Evolutionary conservation across 2,113 vertebrate genomes (phyloP).

Genomic region (Leptobrachium leishanense): DNA sequence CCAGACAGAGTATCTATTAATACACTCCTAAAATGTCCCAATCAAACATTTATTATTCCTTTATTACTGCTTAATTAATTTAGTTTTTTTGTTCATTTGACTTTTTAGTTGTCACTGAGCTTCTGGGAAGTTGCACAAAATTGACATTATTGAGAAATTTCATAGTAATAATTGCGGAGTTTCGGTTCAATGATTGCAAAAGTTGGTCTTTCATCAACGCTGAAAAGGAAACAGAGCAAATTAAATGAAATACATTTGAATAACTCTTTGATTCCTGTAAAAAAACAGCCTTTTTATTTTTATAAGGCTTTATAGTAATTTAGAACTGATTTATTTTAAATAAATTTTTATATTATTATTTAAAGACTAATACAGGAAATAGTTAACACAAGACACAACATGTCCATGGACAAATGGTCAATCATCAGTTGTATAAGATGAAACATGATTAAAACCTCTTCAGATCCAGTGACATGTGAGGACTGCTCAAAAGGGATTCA

Average conservation of each 20-base stretch:
- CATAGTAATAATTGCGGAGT: slow-evolving; percentile 90
- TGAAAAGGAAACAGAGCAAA: slow-evolving; percentile 54
- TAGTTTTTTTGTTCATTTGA: neutral
- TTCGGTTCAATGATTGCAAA: slow-evolving; percentile 80
- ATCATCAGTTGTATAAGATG: too few species aligned
- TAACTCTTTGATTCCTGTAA: too few species aligned
- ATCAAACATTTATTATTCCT: neutral
- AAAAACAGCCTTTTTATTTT: too few species aligned
- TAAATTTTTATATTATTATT: too few species aligned
- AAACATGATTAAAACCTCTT: too few species aligned
- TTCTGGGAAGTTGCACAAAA: neutral
- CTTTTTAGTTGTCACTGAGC: neutral
- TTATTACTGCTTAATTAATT: neutral
- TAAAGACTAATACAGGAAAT: too few species aligned
- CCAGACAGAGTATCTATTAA: neutral
- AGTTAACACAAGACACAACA: too few species aligned
- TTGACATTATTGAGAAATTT: slow-evolving; percentile 78
- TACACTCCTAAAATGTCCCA: neutral
- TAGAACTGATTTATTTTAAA: too few species aligned
- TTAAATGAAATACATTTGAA: neutral
- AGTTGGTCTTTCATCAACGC: slow-evolving; percentile 76
- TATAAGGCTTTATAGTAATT: too few species aligned
- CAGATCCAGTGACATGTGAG: too few species aligned
- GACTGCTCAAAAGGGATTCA: too few species aligned
- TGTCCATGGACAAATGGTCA: too few species aligned